Evolutionary conservation across 2,888 invertebrate genomes (phyloP).

Genomic region (Brachycybe producta): DNA sequence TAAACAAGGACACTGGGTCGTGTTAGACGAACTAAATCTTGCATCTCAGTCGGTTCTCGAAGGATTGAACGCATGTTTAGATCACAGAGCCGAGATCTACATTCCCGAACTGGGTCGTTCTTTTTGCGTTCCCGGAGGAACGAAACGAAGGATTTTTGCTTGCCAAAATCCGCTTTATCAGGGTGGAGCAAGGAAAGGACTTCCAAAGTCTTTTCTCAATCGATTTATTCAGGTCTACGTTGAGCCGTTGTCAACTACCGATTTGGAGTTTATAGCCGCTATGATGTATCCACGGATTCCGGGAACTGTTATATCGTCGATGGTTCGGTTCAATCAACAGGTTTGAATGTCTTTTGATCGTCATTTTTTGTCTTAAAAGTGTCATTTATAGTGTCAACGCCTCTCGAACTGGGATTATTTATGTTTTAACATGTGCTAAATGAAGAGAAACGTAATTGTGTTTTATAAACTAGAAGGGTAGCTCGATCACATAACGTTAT

Average conservation of each 20-base stretch:
- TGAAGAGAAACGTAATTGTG: no score
- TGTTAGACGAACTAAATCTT: conserved; percentile 93
- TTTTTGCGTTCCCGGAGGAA: conserved; percentile 53
- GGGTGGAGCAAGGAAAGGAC: conserved; percentile 88
- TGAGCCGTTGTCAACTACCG: conserved; percentile 47
- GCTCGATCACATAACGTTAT: no score
- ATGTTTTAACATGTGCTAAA: no score
- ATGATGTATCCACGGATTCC: conserved; percentile 50
- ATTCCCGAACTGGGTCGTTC: conserved; percentile 85
- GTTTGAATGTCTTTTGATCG: conserved; percentile 27
- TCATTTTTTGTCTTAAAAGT: no score
- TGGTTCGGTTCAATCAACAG: conserved; percentile 65
- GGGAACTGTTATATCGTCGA: conserved; percentile 46
- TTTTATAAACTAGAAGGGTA: no score
- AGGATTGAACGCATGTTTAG: conserved; percentile 94
- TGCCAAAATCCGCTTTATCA: conserved; percentile 95
- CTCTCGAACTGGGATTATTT: no score
- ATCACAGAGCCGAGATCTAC: conserved; percentile 90
- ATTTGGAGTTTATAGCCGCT: conserved; percentile 49
- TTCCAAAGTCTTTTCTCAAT: conserved; percentile 94
- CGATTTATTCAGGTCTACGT: conserved; percentile 76
- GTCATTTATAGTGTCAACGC: no score
- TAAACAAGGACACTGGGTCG: conserved; percentile 86
- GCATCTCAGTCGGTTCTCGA: conserved; percentile 97
- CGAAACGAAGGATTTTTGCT: conserved; percentile 76